Conservation (phyloP, 2,113 vertebrate genomes). For the Tenrec ecaudatus region DNA sequence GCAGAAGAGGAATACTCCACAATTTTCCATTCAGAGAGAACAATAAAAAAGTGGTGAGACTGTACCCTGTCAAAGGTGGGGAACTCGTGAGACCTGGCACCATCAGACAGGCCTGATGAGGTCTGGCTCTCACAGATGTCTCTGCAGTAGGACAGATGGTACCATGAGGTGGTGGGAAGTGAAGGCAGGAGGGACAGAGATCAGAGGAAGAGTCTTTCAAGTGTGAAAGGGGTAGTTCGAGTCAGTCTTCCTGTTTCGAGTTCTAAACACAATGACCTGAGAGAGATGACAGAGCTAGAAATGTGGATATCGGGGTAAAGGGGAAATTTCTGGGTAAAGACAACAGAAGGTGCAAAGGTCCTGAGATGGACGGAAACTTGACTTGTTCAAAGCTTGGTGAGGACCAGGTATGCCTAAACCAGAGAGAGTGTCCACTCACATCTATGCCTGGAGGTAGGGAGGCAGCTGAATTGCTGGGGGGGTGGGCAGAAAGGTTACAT, state of each 20-base stretch:
- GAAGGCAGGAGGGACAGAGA: background rate
- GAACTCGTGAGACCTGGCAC: background rate
- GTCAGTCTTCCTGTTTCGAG: background rate
- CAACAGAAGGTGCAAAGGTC: background rate
- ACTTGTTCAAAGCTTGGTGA: background rate
- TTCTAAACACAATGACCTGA: background rate
- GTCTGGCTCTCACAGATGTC: background rate
- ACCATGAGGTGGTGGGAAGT: background rate
- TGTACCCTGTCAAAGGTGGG: background rate
- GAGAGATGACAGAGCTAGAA: background rate
- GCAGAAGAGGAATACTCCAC: background rate
- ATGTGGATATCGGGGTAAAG: background rate
- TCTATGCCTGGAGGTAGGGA: accelerated
- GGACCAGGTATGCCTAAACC: background rate
- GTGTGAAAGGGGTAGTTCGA: background rate
- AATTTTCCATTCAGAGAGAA: background rate
- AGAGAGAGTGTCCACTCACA: background rate
- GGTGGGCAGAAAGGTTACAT: slow-evolving; percentile 7
- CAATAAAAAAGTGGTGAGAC: background rate
- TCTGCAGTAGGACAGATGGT: background rate
- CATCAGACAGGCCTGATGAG: background rate
- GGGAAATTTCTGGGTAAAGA: background rate
- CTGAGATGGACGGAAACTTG: background rate
- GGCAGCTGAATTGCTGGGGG: background rate
- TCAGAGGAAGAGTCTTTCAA: background rate